phyloP scores from a whole-genome alignment of 1,140 invertebrate species.

The Sinella curviseta region DNA sequence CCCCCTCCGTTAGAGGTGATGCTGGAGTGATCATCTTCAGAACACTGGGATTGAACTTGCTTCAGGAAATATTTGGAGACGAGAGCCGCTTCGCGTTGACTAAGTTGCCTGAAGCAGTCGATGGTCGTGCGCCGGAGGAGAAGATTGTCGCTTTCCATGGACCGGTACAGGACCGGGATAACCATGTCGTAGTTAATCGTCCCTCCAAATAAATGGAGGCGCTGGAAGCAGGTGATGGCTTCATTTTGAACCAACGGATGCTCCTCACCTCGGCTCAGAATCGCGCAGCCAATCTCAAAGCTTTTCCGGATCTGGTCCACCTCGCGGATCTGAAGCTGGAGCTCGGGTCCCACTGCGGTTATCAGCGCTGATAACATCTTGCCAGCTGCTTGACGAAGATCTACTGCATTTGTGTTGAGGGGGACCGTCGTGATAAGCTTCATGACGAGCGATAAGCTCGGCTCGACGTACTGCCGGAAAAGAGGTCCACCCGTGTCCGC shows the following conservation, averaged over 20 bases:
- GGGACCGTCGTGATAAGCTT: constrained; percentile 87
- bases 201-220: constrained; percentile 91
- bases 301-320: constrained; percentile 44
- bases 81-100: constrained; percentile 92
- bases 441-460: constrained; percentile 81
- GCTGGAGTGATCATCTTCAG: no score
- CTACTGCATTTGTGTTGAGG: constrained; percentile 81
- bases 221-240: constrained; percentile 92
- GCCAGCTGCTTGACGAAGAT: constrained; percentile 92
- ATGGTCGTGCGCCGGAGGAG: constrained; percentile 88
- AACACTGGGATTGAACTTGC: constrained; percentile 40
- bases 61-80: constrained; percentile 78
- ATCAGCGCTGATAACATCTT: constrained; percentile 90
- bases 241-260: constrained; percentile 91
- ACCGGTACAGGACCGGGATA: constrained; percentile 88
- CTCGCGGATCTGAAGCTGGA: constrained; percentile 64
- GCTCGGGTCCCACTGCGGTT: constrained; percentile 95
- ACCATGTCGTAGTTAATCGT: constrained; percentile 90
- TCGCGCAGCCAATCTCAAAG: constrained; percentile 69
- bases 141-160: constrained; percentile 83
- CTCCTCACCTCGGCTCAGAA: constrained; percentile 83
- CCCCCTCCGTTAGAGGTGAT: no score
- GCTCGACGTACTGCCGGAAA: constrained; percentile 96
- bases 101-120: constrained; percentile 89
- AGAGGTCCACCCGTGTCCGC: constrained; percentile 97